Conservation (phyloP, 2,888 invertebrate genomes). For the Platycnemis pennipes region DNA sequence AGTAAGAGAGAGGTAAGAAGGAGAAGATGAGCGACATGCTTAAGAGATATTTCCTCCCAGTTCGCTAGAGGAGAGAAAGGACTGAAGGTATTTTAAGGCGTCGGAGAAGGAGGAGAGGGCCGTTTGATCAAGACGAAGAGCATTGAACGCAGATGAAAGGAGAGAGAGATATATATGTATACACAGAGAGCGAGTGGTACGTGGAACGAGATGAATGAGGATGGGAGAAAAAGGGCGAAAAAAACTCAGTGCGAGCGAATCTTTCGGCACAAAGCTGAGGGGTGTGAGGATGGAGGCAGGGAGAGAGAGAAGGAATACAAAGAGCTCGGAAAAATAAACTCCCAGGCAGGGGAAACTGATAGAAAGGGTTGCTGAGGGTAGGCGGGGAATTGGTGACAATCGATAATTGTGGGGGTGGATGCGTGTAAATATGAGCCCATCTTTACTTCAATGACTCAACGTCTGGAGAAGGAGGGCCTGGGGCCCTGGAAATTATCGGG, state of each 20-base stretch:
- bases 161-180: too few relatives aligned
- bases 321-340: neutral
- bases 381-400: neutral
- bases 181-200: too few relatives aligned
- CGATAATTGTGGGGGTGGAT: neutral
- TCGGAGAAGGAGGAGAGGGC: too few relatives aligned
- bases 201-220: neutral
- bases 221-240: neutral
- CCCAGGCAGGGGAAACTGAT: neutral
- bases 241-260: neutral
- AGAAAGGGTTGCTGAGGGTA: neutral
- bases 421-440: neutral
- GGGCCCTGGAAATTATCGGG: too few relatives aligned
- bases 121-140: too few relatives aligned
- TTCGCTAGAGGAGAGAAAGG: neutral
- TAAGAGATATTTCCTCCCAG: neutral
- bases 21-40: too few relatives aligned
- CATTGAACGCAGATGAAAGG: neutral
- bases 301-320: neutral
- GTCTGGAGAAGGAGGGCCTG: too few relatives aligned
- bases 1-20: too few relatives aligned
- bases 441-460: too few relatives aligned
- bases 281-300: neutral
- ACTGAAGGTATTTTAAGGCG: neutral
- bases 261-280: neutral